Evolutionary conservation across 2,888 invertebrate species (phyloP), one percentile per base, ranked within the genome.

Genomic region (Eurytoma adleriae): DNA sequence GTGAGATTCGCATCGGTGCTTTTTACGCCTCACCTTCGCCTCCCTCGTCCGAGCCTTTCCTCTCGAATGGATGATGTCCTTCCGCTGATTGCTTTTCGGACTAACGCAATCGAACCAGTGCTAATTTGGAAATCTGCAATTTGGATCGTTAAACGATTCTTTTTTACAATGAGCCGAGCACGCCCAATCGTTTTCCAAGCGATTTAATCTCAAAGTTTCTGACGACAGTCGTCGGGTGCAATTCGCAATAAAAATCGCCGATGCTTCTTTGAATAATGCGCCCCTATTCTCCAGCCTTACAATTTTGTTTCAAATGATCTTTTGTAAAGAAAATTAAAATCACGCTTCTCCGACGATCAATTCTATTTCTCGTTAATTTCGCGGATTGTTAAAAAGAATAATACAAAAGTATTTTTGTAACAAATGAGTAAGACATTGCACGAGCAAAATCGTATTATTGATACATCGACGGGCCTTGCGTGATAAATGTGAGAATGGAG

Each of bases 401-500:
- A 62, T 16, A 62, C 27, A 24, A 30, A 62, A 27, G 27, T 40
- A 62, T 62, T 30, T n/a, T 62, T 30, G 27, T n/a, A 40, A 62
- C 27, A 62, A 30, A 16, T 14, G 30, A 30, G 16, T 20, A 16
- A 30, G 27, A 16, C 4, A 18, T n/a, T 16, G 18, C 18, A 10
- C 20, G 20, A 59, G 18, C 20, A 12, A 59, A 20, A 59, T 20
- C 18, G 18, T 18, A 59, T n/a, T 12, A 20, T 20, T n/a, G 50
- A 18, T 16, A 18, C 27, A 20, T 20, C 7, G 14, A 24, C n/a
- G 7, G 70, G 27, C 56, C 67, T 71, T 62, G 54, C 1, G 3
- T 64, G 70, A 81, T 81, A 61, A 78, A 81, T 78, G 80, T 74
- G 74, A 78, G 80, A 73, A 80, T 79, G 75, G 71, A 80, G 48